Conservation (phyloP, 1,140 invertebrate genomes). For the Oreohelix idahoensis region DNA sequence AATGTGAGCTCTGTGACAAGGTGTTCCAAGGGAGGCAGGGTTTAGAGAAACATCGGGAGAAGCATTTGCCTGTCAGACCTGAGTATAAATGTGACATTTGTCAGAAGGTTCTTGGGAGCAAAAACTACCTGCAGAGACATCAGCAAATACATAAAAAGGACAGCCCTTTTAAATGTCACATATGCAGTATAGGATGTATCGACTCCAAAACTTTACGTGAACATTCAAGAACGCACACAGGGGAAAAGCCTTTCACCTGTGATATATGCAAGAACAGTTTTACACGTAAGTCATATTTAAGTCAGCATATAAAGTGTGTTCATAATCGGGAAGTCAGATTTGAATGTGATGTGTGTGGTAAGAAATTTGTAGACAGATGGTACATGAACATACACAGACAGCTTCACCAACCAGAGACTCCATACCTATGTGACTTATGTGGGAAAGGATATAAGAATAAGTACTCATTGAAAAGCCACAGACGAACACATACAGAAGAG, state of each 20-base stretch:
- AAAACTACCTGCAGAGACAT: not conserved
- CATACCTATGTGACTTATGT: not conserved
- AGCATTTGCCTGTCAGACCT: not conserved
- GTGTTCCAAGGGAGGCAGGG: not conserved
- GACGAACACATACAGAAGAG: conserved; percentile 51
- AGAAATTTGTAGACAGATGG: not conserved
- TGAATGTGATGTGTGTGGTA: not conserved
- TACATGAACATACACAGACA: not conserved
- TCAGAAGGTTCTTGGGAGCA: not conserved
- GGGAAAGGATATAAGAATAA: not conserved
- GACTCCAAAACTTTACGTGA: not conserved
- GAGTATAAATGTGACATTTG: not conserved
- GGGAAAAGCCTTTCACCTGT: not conserved
- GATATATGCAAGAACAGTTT: not conserved
- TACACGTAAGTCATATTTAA: not conserved
- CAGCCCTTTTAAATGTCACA: not conserved
- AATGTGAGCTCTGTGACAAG: not conserved
- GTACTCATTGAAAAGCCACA: not conserved
- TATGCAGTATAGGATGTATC: not conserved
- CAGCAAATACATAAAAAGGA: not conserved
- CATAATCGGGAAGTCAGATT: not conserved
- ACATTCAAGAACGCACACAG: not conserved
- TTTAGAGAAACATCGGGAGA: not conserved
- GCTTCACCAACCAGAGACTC: not conserved
- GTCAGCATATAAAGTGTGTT: not conserved